Conservation (phyloP, 2,888 invertebrate species). For the Mesopsocus fuscifrons region DNA sequence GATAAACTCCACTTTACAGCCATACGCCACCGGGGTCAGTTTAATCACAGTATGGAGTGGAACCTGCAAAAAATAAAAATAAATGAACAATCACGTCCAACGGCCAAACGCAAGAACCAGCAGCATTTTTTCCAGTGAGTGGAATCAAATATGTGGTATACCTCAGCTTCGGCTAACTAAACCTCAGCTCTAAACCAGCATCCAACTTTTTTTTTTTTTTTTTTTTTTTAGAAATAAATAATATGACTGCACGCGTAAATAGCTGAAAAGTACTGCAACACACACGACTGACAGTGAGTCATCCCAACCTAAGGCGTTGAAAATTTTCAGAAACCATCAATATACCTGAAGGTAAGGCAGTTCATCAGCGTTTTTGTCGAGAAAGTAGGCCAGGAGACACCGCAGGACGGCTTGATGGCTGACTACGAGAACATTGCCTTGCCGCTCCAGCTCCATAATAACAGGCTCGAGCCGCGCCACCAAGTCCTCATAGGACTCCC, state of each 20-base stretch:
- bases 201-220: too few species aligned
- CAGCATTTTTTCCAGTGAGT: slow-evolving; percentile 7
- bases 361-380: slow-evolving; percentile 45
- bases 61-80: slow-evolving; percentile 76
- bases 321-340: too few species aligned
- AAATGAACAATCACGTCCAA: not conserved
- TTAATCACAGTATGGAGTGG: slow-evolving; percentile 92
- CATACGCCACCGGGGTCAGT: slow-evolving; percentile 94
- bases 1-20: slow-evolving; percentile 91
- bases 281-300: too few species aligned
- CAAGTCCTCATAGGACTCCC: slow-evolving; percentile 95
- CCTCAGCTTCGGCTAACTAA: too few species aligned
- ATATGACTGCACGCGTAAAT: too few species aligned
- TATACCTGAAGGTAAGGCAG: slow-evolving; percentile 43
- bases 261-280: too few species aligned
- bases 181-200: too few species aligned
- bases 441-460: slow-evolving; percentile 96
- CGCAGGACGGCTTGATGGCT: slow-evolving; percentile 94
- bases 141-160: not conserved
- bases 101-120: not conserved
- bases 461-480: slow-evolving; percentile 95
- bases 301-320: too few species aligned
- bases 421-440: slow-evolving; percentile 88
- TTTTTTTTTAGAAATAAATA: too few species aligned
- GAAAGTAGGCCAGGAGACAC: slow-evolving; percentile 91